A percentile compares a stretch with the other conserved stretches of the same genome.
phyloP scores from a whole-genome alignment of 2,797 vertebrate genomes.

The Babyrousa celebensis region DNA sequence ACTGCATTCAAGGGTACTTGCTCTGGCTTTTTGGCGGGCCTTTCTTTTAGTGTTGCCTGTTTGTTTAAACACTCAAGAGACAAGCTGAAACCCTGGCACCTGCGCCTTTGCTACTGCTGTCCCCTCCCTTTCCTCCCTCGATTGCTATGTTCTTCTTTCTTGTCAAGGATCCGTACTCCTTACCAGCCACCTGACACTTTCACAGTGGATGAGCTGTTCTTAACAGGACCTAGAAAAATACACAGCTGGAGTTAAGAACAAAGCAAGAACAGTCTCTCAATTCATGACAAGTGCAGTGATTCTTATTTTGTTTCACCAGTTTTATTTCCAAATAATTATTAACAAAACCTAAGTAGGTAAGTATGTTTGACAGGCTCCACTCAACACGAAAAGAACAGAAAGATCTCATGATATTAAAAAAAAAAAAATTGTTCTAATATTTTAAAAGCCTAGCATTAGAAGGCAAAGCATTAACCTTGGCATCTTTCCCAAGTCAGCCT shows the following conservation, averaged over 20 bases:
- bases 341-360: conserved; percentile 68
- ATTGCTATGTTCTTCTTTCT: conserved; percentile 67
- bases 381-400: conserved; percentile 59
- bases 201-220: conserved; percentile 27
- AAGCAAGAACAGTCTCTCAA: not conserved
- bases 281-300: not conserved
- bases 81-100: conserved; percentile 45
- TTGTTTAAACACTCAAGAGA: conserved; percentile 33
- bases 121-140: conserved; percentile 37
- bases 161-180: conserved; percentile 29
- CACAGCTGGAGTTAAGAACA: conserved; percentile 18
- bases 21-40: conserved; percentile 18
- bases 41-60: conserved; percentile 59
- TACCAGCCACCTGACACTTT: conserved; percentile 7
- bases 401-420: not conserved
- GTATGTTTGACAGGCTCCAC: conserved; percentile 19
- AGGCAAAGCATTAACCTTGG: conserved; percentile 40
- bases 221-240: conserved; percentile 59
- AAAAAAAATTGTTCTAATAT: not conserved
- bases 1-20: not conserved
- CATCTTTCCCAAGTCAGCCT: conserved; percentile 59
- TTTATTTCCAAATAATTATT: conserved; percentile 78
- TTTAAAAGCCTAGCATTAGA: not conserved
- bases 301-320: conserved; percentile 62
- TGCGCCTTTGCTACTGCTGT: conserved; percentile 14